Conservation (phyloP, 2,797 vertebrate genomes). For the Taenioides sp. region DNA sequence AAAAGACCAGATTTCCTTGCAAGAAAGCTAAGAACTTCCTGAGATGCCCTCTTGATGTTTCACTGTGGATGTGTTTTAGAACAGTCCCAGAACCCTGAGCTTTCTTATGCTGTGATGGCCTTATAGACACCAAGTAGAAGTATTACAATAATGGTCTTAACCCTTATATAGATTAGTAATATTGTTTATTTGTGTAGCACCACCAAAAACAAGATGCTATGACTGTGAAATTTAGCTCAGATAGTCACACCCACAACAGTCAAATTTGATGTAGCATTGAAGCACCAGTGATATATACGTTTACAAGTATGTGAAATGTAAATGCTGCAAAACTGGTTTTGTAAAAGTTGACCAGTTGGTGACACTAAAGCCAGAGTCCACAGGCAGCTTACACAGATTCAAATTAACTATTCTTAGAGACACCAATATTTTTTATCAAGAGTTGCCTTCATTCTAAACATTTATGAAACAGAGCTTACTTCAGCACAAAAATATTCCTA, state of each 20-base stretch:
- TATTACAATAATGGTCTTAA: background rate
- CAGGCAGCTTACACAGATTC: background rate
- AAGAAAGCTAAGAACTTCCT: background rate
- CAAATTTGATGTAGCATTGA: constrained; percentile 44
- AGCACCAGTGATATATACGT: constrained; percentile 14
- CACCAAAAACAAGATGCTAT: constrained; percentile 11
- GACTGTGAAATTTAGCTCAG: constrained; percentile 20
- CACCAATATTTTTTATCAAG: background rate
- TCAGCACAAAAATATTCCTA: constrained; percentile 2
- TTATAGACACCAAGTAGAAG: background rate
- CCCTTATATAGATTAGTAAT: constrained; percentile 1
- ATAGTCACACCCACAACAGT: constrained; percentile 22
- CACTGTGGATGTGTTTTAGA: background rate
- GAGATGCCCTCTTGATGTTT: constrained; percentile 5
- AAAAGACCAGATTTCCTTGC: background rate
- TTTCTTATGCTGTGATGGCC: background rate
- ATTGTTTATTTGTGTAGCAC: constrained; percentile 34
- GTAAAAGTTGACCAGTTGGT: constrained; percentile 11
- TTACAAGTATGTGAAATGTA: constrained; percentile 11
- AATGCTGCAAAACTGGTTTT: constrained; percentile 19
- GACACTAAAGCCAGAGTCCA: constrained; percentile 15
- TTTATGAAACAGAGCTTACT: background rate
- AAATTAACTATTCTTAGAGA: background rate
- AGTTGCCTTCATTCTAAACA: constrained; percentile 7
- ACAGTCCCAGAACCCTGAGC: background rate